Percentiles rank a stretch among this genome's conserved stretches.
Evolutionary conservation across 1,140 invertebrate genomes (phyloP).

Genomic region (Mizuhopecten yessoensis): DNA sequence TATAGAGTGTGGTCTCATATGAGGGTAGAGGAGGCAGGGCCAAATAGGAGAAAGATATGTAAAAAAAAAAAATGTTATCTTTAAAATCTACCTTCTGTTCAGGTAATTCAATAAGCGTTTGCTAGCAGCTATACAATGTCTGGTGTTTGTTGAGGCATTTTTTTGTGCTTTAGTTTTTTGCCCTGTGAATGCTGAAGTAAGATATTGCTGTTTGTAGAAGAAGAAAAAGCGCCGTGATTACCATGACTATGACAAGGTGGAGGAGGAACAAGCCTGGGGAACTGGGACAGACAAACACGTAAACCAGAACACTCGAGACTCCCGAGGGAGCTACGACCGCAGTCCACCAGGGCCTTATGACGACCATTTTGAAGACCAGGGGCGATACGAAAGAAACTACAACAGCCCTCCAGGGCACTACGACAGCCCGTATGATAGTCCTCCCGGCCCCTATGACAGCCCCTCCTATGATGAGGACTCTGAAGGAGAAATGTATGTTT

Average conservation of each 20-base stretch:
- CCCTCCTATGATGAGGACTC: conserved; percentile 78
- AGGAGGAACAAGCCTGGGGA: conserved; percentile 56
- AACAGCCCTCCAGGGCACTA: conserved; percentile 48
- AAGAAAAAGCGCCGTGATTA: conserved; percentile 66
- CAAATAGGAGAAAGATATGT: too few species aligned
- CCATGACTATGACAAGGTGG: conserved; percentile 68
- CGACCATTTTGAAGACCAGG: conserved; percentile 9
- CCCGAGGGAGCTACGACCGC: conserved; percentile 54
- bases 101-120: too few species aligned
- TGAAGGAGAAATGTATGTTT: conserved; percentile 65
- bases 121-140: too few species aligned
- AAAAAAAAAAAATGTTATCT: too few species aligned
- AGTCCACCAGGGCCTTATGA: conserved; percentile 60
- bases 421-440: conserved; percentile 69
- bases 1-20: too few species aligned
- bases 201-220: conserved; percentile 59
- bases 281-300: conserved; percentile 41
- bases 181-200: too few species aligned
- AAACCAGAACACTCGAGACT: not conserved
- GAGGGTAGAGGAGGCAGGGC: too few species aligned
- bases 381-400: conserved; percentile 13
- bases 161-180: too few species aligned
- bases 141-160: too few species aligned
- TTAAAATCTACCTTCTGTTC: too few species aligned
- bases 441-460: conserved; percentile 77